These are phyloP conservation scores for Heterodera schachtii DNA, from an alignment of 1,140 invertebrate genomes.

Conservation along the genomic window DNA sequence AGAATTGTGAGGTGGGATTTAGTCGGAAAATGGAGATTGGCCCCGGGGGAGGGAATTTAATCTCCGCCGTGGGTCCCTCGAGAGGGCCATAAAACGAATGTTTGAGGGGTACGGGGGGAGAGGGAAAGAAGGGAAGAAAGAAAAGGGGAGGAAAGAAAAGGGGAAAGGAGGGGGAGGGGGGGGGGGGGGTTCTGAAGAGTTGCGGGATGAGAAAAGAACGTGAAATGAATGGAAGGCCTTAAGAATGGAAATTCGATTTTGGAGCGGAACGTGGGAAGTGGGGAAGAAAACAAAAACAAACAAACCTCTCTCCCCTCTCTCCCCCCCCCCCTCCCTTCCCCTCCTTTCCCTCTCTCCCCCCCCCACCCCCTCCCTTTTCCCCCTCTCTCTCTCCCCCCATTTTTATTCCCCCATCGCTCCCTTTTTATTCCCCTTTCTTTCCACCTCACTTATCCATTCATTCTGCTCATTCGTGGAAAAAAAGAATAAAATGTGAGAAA, in stretches of 20 bases:
- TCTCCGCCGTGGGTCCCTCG: slow-evolving; percentile 5
- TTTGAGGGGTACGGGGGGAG: background rate
- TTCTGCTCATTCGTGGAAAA: background rate
- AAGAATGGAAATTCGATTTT: slow-evolving; percentile 15
- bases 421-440: background rate
- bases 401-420: slow-evolving; percentile 6
- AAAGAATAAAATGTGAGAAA: background rate
- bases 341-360: background rate
- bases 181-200: background rate
- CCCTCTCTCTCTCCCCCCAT: slow-evolving; percentile 14
- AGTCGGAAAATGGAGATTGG: background rate
- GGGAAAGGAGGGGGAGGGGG: background rate
- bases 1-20: background rate
- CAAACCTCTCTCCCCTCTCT: background rate
- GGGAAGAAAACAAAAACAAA: slow-evolving; percentile 13
- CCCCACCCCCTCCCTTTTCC: slow-evolving; percentile 17
- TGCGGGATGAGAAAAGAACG: slow-evolving; percentile 3
- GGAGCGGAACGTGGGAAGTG: background rate
- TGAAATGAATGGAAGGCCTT: slow-evolving; percentile 6
- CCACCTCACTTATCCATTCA: background rate
- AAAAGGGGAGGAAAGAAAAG: background rate
- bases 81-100: slow-evolving; percentile 18
- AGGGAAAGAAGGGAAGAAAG: background rate
- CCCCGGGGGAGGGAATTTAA: slow-evolving; percentile 16
- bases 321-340: background rate